Conservation (phyloP, 2,113 vertebrate species). For the Arothron firmamentum region DNA sequence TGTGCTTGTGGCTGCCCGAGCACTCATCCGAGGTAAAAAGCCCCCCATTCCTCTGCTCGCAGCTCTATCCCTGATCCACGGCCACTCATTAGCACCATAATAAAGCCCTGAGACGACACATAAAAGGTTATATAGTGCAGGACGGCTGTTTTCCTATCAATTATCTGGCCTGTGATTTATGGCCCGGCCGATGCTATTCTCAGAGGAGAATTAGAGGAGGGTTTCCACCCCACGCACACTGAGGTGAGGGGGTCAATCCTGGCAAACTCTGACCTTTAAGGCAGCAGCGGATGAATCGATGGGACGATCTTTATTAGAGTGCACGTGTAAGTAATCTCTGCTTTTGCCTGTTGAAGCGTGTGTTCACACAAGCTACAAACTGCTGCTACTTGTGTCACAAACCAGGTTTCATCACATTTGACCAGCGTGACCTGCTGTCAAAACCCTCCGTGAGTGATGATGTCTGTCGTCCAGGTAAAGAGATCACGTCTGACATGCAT, state of each 20-base stretch:
- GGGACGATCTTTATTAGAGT: constrained; percentile 31
- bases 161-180: constrained; percentile 76
- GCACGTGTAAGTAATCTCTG: constrained; percentile 32
- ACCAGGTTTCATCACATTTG: no score
- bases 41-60: constrained; percentile 22
- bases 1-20: neutral
- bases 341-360: neutral
- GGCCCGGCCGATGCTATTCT: constrained; percentile 58
- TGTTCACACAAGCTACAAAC: neutral
- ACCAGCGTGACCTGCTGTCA: no score
- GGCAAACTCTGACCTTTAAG: constrained; percentile 64
- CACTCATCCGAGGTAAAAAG: constrained; percentile 39
- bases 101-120: constrained; percentile 76
- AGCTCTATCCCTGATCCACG: constrained; percentile 57
- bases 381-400: neutral
- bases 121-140: constrained; percentile 81
- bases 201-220: constrained; percentile 57
- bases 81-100: constrained; percentile 75
- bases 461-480: constrained; percentile 32
- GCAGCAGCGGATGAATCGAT: constrained; percentile 38
- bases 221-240: constrained; percentile 59
- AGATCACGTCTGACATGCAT: constrained; percentile 43
- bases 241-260: constrained; percentile 58
- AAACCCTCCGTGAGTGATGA: constrained; percentile 15
- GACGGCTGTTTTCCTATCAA: constrained; percentile 76